These are phyloP conservation scores for Cololabis saira DNA, from an alignment of 2,113 vertebrate genomes.

Conservation along the genomic window DNA sequence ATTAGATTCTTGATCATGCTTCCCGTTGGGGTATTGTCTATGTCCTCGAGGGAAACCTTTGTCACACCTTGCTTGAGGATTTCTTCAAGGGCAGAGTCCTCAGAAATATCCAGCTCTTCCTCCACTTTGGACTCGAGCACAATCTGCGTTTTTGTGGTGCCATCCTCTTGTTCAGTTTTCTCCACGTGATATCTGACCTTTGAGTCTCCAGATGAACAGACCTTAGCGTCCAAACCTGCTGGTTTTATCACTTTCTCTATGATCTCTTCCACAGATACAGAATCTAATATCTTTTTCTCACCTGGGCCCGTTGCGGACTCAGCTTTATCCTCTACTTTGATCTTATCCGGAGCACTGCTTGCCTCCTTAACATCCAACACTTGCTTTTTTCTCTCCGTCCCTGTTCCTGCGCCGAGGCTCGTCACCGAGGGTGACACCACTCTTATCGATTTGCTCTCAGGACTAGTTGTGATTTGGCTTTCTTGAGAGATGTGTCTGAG, in stretches of 20 bases:
- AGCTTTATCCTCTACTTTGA: slow-evolving; percentile 37
- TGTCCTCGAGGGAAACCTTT: slow-evolving; percentile 81
- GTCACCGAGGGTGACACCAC: slow-evolving; percentile 62
- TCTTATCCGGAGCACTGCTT: slow-evolving; percentile 18
- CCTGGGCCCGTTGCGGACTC: slow-evolving; percentile 15
- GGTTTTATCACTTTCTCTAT: slow-evolving; percentile 88
- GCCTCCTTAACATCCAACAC: slow-evolving; percentile 57
- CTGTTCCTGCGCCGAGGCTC: slow-evolving; percentile 33
- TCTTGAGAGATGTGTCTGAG: slow-evolving; percentile 61
- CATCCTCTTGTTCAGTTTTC: slow-evolving; percentile 84
- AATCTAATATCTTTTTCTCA: slow-evolving; percentile 71
- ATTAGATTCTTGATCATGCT: slow-evolving; percentile 86
- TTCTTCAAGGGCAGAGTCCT: slow-evolving; percentile 75
- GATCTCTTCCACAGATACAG: slow-evolving; percentile 83
- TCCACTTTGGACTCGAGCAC: slow-evolving; percentile 88
- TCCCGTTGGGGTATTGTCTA: slow-evolving; percentile 81
- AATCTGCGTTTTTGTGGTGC: slow-evolving; percentile 86
- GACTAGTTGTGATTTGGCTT: slow-evolving; percentile 39
- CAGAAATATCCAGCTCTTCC: slow-evolving; percentile 84
- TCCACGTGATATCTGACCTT: slow-evolving; percentile 86
- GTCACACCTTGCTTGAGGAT: slow-evolving; percentile 81
- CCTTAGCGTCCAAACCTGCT: slow-evolving; percentile 74
- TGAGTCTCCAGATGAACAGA: slow-evolving; percentile 77
- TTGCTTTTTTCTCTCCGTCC: slow-evolving; percentile 62
- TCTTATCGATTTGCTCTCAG: slow-evolving; percentile 53